A percentile compares a stretch with the other conserved stretches of the same genome.
phyloP scores from a whole-genome alignment of 1,140 invertebrate genomes.

The Cherax quadricarinatus region DNA sequence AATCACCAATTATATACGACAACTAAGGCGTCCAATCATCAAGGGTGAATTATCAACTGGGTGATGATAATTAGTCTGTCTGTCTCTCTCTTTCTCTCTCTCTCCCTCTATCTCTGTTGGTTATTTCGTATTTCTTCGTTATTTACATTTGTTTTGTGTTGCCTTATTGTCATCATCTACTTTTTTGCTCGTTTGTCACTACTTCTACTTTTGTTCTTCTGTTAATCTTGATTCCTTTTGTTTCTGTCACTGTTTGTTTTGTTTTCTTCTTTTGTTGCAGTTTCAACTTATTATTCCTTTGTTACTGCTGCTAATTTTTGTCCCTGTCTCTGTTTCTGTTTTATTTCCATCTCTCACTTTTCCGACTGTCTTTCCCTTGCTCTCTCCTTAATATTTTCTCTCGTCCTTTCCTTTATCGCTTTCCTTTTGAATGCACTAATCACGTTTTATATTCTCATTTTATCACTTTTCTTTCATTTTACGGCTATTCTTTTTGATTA shows the following conservation, averaged over 20 bases:
- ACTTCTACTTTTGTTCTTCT: too few relatives aligned
- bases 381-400: neutral
- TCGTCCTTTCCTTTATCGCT: neutral
- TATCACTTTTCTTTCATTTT: too few relatives aligned
- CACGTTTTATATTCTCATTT: too few relatives aligned
- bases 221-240: neutral
- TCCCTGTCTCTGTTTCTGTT: too few relatives aligned
- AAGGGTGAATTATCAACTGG: neutral
- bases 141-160: neutral
- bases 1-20: slow-evolving; percentile 24
- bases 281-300: neutral
- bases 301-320: too few relatives aligned
- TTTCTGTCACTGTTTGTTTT: neutral
- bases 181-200: neutral
- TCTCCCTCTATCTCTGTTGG: too few relatives aligned
- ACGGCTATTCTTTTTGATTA: too few relatives aligned
- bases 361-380: neutral
- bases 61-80: slow-evolving; percentile 6
- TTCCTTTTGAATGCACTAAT: too few relatives aligned
- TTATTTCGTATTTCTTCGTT: neutral
- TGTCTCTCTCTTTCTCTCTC: slow-evolving; percentile 21
- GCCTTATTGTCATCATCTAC: neutral
- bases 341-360: too few relatives aligned
- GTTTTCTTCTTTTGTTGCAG: neutral
- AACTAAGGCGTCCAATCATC: neutral